Percentiles rank a stretch among this genome's conserved stretches.
Conservation (phyloP, 1,140 invertebrate genomes). For the Drosophila asahinai region DNA sequence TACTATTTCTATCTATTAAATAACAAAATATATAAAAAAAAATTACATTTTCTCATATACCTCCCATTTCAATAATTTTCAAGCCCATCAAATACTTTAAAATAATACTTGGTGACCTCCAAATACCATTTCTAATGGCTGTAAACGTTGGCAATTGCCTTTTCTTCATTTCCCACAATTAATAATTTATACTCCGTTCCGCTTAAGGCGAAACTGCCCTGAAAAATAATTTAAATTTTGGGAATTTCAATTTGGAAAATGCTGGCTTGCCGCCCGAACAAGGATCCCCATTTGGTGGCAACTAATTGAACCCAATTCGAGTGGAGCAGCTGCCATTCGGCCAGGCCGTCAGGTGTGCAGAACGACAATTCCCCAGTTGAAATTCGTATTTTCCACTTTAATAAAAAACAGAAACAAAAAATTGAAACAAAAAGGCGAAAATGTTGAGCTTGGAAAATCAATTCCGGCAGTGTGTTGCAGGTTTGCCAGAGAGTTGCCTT, state of each 20-base stretch:
- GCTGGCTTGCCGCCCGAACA: conserved; percentile 4
- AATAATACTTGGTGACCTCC: neutral
- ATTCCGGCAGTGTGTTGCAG: conserved; percentile 52
- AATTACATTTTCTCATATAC: neutral
- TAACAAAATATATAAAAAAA: too few species aligned
- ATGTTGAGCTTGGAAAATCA: conserved; percentile 57
- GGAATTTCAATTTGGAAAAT: conserved; percentile 20
- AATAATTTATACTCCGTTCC: conserved; percentile 21
- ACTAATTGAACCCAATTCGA: conserved; percentile 46
- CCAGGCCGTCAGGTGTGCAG: conserved; percentile 59
- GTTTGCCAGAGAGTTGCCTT: conserved; percentile 18
- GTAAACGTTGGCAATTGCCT: neutral
- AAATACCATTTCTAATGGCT: neutral
- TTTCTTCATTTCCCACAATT: conserved; percentile 11
- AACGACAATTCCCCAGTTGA: conserved; percentile 56
- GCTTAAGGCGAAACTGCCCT: neutral
- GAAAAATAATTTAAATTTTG: conserved; percentile 24
- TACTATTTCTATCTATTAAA: neutral
- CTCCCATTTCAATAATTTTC: neutral
- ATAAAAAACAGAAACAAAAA: conserved; percentile 35
- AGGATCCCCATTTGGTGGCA: conserved; percentile 27
- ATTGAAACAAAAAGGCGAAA: conserved; percentile 27
- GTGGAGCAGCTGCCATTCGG: conserved; percentile 36
- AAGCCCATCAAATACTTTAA: neutral
- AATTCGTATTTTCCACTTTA: conserved; percentile 56